Conservation (phyloP, 2,888 invertebrate species). For the Drosophila buzzatii region DNA sequence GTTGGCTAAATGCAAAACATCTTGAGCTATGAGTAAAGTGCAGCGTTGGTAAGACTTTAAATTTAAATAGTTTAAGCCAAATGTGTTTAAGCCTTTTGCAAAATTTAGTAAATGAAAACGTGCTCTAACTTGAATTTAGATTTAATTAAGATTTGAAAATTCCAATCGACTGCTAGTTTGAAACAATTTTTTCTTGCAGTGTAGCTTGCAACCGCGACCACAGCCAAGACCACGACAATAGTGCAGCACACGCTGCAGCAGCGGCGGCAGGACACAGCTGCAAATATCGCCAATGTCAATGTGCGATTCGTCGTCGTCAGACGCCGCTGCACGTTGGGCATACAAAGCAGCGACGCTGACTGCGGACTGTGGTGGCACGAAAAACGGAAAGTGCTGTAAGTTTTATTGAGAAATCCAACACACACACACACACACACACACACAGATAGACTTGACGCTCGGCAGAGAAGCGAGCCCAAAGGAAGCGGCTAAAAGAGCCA, state of each 20-base stretch:
- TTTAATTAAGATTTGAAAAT: neutral
- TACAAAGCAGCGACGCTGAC: slow-evolving; percentile 64
- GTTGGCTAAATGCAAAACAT: neutral
- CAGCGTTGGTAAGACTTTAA: too few species aligned
- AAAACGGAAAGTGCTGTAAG: slow-evolving; percentile 77
- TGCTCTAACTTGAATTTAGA: neutral
- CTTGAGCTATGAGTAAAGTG: neutral
- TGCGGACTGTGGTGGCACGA: slow-evolving; percentile 31
- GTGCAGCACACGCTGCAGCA: slow-evolving; percentile 37
- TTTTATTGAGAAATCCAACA: slow-evolving; percentile 73
- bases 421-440: slow-evolving; percentile 8
- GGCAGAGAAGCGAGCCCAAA: slow-evolving; percentile 4
- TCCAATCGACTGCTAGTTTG: neutral
- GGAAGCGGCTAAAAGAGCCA: slow-evolving; percentile 38
- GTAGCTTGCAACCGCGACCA: slow-evolving; percentile 15
- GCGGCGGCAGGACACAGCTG: slow-evolving; percentile 52
- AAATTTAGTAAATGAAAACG: neutral
- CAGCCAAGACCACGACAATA: slow-evolving; percentile 31
- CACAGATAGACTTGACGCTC: too few species aligned
- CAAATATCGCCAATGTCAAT: slow-evolving; percentile 65
- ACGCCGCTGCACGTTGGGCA: slow-evolving; percentile 62
- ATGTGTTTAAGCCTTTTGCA: neutral
- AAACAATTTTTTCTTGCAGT: slow-evolving; percentile 1
- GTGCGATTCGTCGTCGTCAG: slow-evolving; percentile 29
- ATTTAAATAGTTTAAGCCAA: neutral